Evolutionary conservation across 1,140 invertebrate genomes (phyloP), one percentile per base, ranked within the genome.

Genomic region (Sinonovacula constricta): DNA sequence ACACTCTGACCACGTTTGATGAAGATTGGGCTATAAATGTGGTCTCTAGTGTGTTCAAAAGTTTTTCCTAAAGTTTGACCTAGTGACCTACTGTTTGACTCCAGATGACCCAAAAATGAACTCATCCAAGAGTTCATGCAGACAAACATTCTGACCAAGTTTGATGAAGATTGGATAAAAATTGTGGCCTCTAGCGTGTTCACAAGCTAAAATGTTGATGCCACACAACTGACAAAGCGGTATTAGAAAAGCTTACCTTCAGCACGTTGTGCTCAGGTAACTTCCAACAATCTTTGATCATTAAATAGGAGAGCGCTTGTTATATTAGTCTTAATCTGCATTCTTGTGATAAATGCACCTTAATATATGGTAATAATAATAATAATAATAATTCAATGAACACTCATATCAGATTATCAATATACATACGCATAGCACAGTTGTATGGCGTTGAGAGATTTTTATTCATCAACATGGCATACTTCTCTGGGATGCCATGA

Each of bases 371-470:
- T n/a, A n/a, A n/a, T n/a, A n/a, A n/a, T n/a, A n/a, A n/a, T n/a
- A n/a, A n/a, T n/a, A n/a, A n/a, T n/a, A n/a, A n/a, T n/a, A n/a
- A n/a, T n/a, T n/a, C n/a, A n/a, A n/a, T n/a, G 3, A 31, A 1
- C 62, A 31, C 30, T 31, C 28, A 31, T 2, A 18, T 24, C 4
- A 18, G 2, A 34, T 22, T 36, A 39, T 0, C 22, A 22, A n/a
- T 0, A n/a, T 53, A 87, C 93, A 93, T 93, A 96, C 95, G 97
- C 92, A 93, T 95, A 1, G 97, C 96, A 92, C 97, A 98, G 90
- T 99, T 95, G 83, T 93, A 95, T 1, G 98, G 98, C 1, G 97
- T 99, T 0, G 97, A 99, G 3, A 99, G 91, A 81, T 94, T 91
- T 90, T 95, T 97, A 90, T 99, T 99, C 97, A 99, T 98, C 18